These are phyloP conservation scores for Caenorhabditis afra DNA, from an alignment of 2,888 invertebrate species.

Conservation along the genomic window DNA sequence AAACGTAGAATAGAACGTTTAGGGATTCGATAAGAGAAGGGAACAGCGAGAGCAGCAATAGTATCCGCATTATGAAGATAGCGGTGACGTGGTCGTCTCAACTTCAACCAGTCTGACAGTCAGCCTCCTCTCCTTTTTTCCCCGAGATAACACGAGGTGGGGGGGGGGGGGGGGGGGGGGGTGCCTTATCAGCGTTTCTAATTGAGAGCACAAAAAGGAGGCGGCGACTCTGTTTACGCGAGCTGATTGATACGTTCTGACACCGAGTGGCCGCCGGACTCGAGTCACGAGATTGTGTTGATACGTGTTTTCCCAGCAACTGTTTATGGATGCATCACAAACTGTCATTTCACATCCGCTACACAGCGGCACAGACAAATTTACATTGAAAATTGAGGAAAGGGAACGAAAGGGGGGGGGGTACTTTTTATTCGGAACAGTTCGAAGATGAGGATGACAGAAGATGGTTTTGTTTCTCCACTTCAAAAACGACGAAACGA, in stretches of 20 bases:
- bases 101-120: constrained; percentile 3
- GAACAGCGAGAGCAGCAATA: constrained; percentile 21
- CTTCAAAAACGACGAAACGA: too few relatives aligned
- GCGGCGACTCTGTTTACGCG: constrained; percentile 7
- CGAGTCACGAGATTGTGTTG: constrained; percentile 5
- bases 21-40: constrained; percentile 6
- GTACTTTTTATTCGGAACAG: too few relatives aligned
- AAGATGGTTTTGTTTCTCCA: too few relatives aligned
- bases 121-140: not conserved
- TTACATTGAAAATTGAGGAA: too few relatives aligned
- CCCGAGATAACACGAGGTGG: not conserved
- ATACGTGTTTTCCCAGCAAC: constrained; percentile 6
- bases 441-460: too few relatives aligned
- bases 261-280: not conserved
- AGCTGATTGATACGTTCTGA: constrained; percentile 7
- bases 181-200: constrained; percentile 4
- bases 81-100: not conserved
- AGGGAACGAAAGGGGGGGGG: too few relatives aligned
- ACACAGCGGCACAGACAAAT: too few relatives aligned
- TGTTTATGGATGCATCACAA: too few relatives aligned
- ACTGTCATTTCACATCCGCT: too few relatives aligned
- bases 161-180: too few relatives aligned
- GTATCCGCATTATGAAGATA: constrained; percentile 3
- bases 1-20: constrained; percentile 44
- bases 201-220: constrained; percentile 11